Percentiles rank a stretch among this genome's conserved stretches.
Evolutionary conservation across 2,888 invertebrate genomes (phyloP).

Genomic region (Aphrophora alni): DNA sequence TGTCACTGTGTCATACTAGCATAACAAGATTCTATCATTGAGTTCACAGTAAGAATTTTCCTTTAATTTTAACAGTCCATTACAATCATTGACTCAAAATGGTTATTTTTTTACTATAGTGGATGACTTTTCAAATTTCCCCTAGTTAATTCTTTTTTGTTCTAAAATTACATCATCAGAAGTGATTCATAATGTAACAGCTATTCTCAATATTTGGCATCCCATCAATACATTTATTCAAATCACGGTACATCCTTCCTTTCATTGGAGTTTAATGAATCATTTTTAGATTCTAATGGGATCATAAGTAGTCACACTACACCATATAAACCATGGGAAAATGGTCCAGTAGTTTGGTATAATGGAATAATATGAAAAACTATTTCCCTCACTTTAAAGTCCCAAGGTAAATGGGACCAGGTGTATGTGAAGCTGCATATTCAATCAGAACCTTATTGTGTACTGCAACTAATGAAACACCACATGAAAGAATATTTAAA

Average conservation of each 20-base stretch:
- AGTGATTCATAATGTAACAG: neutral
- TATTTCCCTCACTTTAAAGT: too few species aligned
- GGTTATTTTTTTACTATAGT: constrained; percentile 39
- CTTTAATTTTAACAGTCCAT: constrained; percentile 26
- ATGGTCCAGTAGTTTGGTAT: constrained; percentile 15
- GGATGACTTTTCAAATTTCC: constrained; percentile 43
- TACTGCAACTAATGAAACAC: too few species aligned
- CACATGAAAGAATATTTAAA: too few species aligned
- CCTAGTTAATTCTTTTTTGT: constrained; percentile 16
- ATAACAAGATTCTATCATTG: too few species aligned
- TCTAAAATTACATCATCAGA: neutral
- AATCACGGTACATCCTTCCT: neutral
- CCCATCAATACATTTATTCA: constrained; percentile 2
- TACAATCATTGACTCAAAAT: constrained; percentile 22
- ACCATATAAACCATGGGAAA: neutral
- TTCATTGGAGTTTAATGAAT: constrained; percentile 6
- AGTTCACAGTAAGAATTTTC: neutral
- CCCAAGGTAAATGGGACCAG: too few species aligned
- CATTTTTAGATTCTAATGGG: neutral
- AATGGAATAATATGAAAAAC: too few species aligned
- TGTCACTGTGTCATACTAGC: neutral
- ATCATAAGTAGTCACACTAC: neutral
- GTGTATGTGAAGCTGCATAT: too few species aligned
- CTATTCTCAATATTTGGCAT: constrained; percentile 10
- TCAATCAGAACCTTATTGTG: too few species aligned